Evolutionary conservation across 23 tunicate species (phyloP), one percentile per base, ranked within the genome.

Genomic region (Ascidia mentula): DNA sequence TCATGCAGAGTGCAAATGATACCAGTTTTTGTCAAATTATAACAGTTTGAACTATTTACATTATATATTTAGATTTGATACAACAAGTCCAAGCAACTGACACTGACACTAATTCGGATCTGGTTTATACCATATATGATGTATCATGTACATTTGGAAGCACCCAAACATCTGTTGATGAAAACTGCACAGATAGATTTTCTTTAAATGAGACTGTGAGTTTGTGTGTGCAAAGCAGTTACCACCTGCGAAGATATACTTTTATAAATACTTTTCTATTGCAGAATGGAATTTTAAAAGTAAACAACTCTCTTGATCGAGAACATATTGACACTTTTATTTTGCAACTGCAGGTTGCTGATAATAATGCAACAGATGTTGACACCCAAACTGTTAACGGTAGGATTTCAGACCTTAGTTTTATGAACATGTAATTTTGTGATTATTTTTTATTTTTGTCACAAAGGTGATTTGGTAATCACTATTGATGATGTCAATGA

Each of bases 161-260:
- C 65, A 53, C 22, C 24, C 65, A 53, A 53, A 28, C 24, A 5
- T 26, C 22, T 53, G 65, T 53, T 1, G 24, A 53, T 20, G 65
- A 53, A 53, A 53, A 53, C 24, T 53, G 65, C 24, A 53, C 65
- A 9, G 65, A 53, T 53, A 53, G 65, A 53, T 53, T 53, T 53
- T 3, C 4, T 3, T 28, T 53, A 1, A 9, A 53, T 9, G 2
- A 6, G 24, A 28, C 24, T 26, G 65, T 53, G 24, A 53, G 65
- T 28, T 5, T 53, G 1, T 53, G 7, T 53, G n/a, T n/a, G n/a
- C n/a, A n/a, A n/a, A n/a, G n/a, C n/a, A n/a, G n/a, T n/a, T n/a
- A n/a, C n/a, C n/a, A n/a, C n/a, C n/a, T n/a, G n/a, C n/a, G n/a
- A n/a, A n/a, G n/a, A n/a, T n/a, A n/a, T n/a, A n/a, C n/a, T n/a